Conservation (phyloP, 1,140 invertebrate species). For the Drosophila jambulina region DNA sequence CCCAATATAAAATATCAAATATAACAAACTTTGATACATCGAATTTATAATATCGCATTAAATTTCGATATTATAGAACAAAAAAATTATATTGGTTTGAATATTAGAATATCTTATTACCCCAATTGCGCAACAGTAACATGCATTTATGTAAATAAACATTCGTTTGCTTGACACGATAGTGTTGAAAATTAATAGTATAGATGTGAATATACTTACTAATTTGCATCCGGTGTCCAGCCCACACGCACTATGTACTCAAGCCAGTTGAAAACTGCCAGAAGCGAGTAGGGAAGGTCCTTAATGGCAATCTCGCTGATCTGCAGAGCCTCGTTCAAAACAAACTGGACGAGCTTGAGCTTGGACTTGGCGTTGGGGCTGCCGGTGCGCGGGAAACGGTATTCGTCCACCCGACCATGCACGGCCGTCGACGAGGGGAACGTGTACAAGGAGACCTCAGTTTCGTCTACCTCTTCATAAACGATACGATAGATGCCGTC, state of each 20-base stretch:
- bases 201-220: slow-evolving; percentile 87
- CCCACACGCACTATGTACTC: slow-evolving; percentile 97
- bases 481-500: slow-evolving; percentile 94
- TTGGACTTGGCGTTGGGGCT: slow-evolving; percentile 95
- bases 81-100: neutral
- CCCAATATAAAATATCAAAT: neutral
- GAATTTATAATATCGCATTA: neutral
- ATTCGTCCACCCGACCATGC: slow-evolving; percentile 93
- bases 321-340: slow-evolving; percentile 88
- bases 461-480: slow-evolving; percentile 98
- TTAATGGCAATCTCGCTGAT: slow-evolving; percentile 89
- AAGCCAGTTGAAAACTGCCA: slow-evolving; percentile 94
- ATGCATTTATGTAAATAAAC: too few species aligned
- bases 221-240: slow-evolving; percentile 95
- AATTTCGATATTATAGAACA: neutral
- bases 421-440: slow-evolving; percentile 92
- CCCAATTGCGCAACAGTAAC: too few species aligned
- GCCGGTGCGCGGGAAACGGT: slow-evolving; percentile 95
- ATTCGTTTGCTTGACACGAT: too few species aligned
- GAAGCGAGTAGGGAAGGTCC: slow-evolving; percentile 90
- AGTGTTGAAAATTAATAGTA: neutral
- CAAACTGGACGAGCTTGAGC: slow-evolving; percentile 95
- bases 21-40: too few species aligned
- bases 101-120: neutral
- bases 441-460: slow-evolving; percentile 95